Evolutionary conservation across 92 coral and sea anemone species (phyloP).

Genomic region (Virgularia gustaviana): DNA sequence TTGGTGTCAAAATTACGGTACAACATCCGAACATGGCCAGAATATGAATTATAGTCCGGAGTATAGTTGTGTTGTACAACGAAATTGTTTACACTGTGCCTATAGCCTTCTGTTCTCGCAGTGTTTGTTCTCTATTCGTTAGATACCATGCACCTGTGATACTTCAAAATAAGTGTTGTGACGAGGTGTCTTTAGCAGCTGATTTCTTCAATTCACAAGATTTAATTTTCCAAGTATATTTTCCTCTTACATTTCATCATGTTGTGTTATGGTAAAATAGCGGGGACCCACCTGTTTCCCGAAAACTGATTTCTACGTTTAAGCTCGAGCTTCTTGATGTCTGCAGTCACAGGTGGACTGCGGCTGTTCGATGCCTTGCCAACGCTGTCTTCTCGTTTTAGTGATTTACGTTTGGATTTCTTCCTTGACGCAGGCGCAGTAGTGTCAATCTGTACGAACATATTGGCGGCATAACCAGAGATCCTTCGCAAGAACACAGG

Average conservation of each 20-base stretch:
- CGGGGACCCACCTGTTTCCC: slow-evolving; percentile 27
- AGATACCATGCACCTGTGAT: too few species aligned
- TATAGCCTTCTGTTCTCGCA: neutral
- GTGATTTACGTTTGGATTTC: slow-evolving; percentile 32
- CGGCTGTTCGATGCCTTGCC: slow-evolving; percentile 16
- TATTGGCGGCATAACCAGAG: slow-evolving; percentile 72
- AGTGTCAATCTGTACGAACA: slow-evolving; percentile 92
- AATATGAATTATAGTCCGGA: too few species aligned
- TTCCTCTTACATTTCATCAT: too few species aligned
- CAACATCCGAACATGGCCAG: too few species aligned
- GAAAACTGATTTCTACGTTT: slow-evolving; percentile 16
- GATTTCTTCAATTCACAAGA: too few species aligned
- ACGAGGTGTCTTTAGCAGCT: too few species aligned
- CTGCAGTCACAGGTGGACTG: slow-evolving; percentile 21
- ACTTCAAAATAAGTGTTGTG: too few species aligned
- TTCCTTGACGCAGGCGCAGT: slow-evolving; percentile 80
- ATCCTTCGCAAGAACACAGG: slow-evolving; percentile 77
- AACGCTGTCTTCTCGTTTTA: slow-evolving; percentile 25
- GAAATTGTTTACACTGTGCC: too few species aligned
- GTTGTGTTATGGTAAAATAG: too few species aligned
- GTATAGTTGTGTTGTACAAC: too few species aligned
- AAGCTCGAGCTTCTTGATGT: neutral
- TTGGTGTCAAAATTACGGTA: too few species aligned
- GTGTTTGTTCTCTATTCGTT: neutral
- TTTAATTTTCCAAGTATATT: too few species aligned